Evolutionary conservation across 30 jellyfish, hydroid and myxozoan genomes (phyloP).

Genomic region (Phacellophora camtschatica): DNA sequence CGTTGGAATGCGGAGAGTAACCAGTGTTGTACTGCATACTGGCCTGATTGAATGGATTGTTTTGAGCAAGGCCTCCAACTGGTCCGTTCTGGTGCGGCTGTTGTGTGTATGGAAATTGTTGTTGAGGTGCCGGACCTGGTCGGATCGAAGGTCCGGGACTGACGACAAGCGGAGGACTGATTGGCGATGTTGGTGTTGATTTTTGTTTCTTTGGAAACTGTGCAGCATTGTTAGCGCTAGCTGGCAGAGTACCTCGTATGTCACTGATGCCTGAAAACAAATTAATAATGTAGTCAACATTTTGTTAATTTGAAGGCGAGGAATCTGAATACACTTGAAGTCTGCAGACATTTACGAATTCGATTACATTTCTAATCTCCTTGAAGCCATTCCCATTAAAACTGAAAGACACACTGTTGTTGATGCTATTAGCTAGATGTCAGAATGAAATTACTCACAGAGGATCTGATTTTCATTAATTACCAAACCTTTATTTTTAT

Average conservation of each 20-base stretch:
- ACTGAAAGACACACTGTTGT: too few species aligned
- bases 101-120: conserved; percentile 18
- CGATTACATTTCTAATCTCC: too few species aligned
- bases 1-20: conserved; percentile 10
- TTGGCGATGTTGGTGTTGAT: conserved; percentile 18
- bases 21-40: conserved; percentile 31
- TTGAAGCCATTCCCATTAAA: too few species aligned
- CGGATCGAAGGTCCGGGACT: conserved; percentile 41
- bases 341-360: too few species aligned
- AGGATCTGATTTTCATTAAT: too few species aligned
- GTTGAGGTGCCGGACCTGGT: conserved; percentile 8
- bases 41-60: conserved; percentile 41
- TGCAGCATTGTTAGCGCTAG: conserved; percentile 36
- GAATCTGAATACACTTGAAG: too few species aligned
- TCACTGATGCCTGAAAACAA: too few species aligned
- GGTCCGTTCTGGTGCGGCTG: conserved; percentile 13
- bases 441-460: too few species aligned
- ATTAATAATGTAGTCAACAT: too few species aligned
- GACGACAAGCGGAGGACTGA: conserved; percentile 24
- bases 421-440: too few species aligned
- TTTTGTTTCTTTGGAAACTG: conserved; percentile 37
- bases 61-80: conserved; percentile 1
- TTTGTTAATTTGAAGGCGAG: too few species aligned
- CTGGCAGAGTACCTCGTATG: conserved; percentile 65
- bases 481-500: too few species aligned